Evolutionary conservation across 2,888 invertebrate genomes (phyloP).

Genomic region (Ethmia dodecea): DNA sequence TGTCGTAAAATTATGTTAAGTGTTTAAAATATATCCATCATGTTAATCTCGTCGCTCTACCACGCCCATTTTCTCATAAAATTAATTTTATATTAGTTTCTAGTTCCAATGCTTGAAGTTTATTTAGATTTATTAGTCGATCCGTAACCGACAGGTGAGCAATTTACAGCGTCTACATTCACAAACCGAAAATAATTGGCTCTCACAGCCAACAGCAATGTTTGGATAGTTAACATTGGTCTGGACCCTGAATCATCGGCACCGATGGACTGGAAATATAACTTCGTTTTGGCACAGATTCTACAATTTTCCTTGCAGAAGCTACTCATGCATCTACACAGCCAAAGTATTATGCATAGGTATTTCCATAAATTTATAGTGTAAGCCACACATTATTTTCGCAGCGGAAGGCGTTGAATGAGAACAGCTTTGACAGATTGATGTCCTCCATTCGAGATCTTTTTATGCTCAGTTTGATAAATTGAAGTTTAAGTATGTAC

Average conservation of each 20-base stretch:
- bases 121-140: conserved; percentile 54
- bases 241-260: conserved; percentile 49
- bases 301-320: conserved; percentile 39
- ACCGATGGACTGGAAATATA: conserved; percentile 61
- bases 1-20: too few relatives aligned
- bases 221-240: conserved; percentile 27
- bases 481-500: too few relatives aligned
- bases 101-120: conserved; percentile 16
- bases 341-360: too few relatives aligned
- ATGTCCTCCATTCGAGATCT: too few relatives aligned
- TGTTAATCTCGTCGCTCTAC: too few relatives aligned
- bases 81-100: conserved; percentile 21
- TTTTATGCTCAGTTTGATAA: too few relatives aligned
- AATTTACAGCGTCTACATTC: conserved; percentile 47
- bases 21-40: too few relatives aligned
- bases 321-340: conserved; percentile 34
- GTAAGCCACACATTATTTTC: too few relatives aligned
- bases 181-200: conserved; percentile 56
- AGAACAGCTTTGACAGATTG: too few relatives aligned
- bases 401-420: too few relatives aligned
- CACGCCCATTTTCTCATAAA: conserved; percentile 1
- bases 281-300: conserved; percentile 60
- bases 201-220: conserved; percentile 50
- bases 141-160: conserved; percentile 46
- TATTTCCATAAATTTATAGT: conserved; percentile 18